These are phyloP conservation scores for Cyanoderma ruficeps DNA, from an alignment of 2,113 vertebrate species.

Conservation along the genomic window DNA sequence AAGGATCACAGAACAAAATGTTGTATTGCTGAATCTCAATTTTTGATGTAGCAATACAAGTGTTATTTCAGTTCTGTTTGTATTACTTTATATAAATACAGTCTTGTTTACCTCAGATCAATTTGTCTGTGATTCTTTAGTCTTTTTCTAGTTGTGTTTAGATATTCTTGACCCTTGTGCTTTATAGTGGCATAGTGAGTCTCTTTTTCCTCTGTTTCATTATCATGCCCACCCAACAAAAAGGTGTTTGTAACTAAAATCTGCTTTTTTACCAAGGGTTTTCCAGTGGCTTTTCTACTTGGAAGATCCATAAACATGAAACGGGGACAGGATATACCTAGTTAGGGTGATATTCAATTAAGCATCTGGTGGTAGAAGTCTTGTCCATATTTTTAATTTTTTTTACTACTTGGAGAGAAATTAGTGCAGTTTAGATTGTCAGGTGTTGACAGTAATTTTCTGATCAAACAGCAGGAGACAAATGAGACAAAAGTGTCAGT, in stretches of 20 bases:
- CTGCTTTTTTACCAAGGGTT: background rate
- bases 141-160: slow-evolving; percentile 73
- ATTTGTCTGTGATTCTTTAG: slow-evolving; percentile 81
- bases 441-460: background rate
- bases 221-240: slow-evolving; percentile 45
- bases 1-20: slow-evolving; percentile 82
- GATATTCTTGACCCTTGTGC: slow-evolving; percentile 64
- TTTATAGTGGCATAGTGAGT: slow-evolving; percentile 65
- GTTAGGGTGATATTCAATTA: background rate
- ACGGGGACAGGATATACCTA: background rate
- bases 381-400: background rate
- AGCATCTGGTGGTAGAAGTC: background rate
- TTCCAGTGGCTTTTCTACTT: background rate
- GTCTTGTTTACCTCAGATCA: slow-evolving; percentile 31
- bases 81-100: slow-evolving; percentile 44
- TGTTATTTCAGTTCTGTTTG: slow-evolving; percentile 32
- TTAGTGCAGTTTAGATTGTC: background rate
- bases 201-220: slow-evolving; percentile 70
- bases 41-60: slow-evolving; percentile 43
- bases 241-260: slow-evolving; percentile 67
- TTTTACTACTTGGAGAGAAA: background rate
- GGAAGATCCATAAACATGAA: background rate
- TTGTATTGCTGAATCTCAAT: slow-evolving; percentile 65
- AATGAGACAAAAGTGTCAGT: background rate
- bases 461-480: background rate